Evolutionary conservation across 2,888 invertebrate species (phyloP), one percentile per base, ranked within the genome.

Genomic region (Girardia tigrina): DNA sequence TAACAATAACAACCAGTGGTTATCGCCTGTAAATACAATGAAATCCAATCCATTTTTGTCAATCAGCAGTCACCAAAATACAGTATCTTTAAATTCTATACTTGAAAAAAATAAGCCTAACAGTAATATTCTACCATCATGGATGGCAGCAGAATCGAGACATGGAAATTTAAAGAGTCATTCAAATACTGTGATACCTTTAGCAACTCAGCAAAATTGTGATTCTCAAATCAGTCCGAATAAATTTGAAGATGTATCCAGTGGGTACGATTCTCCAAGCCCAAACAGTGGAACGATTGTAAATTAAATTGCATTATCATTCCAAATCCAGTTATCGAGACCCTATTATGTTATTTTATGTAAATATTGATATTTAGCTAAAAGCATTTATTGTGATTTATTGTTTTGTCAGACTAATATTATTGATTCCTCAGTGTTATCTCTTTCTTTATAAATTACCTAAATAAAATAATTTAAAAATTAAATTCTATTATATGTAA

Each of bases 1-100:
- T 36, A 36, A 36, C 16, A 56, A 56, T n/a, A 56, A n/a, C 23
- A 92, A 85, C 86, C 92, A 80, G 88, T 91, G 85, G 90, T 92
- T 81, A 92, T 92, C 83, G 91, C 92, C 74, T 91, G 90, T 84
- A 92, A 91, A 89, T 79, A 80, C 70, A 79, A 79, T 75, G n/a
- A 56, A 56, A 56, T 56, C 56, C 4, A 56, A 4, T 12, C n/a
- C 56, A 8, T 56, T 8, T 16, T 12, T 36, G 8, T 36, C 36
- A 8, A n/a, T 56, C 4, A 56, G 2, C 4, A 56, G 23, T 56
- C 56, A 56, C 23, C 56, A 56, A 56, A 56, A 56, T 56, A 56
- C 56, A 56, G n/a, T n/a, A n/a, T 12, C 36, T 36, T 2, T 56
- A 16, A 56, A 56, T 56, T 23, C 56, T 23, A 12, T 56, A 8